Base-by-base conservation (phyloP, 2,888 invertebrate genomes). In the Oxystoma pomonae region DNA sequence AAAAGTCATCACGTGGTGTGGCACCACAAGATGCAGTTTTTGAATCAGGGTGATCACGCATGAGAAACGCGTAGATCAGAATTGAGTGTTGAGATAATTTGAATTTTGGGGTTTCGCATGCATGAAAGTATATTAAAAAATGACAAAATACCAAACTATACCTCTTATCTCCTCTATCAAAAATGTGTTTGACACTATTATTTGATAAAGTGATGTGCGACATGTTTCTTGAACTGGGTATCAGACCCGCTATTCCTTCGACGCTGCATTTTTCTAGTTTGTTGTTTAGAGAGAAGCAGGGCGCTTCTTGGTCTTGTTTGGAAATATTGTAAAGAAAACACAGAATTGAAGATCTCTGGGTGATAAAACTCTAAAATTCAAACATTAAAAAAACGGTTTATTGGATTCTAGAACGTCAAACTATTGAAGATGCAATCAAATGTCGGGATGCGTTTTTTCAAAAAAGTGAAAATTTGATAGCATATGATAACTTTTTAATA, bases 341-440 rank as follows among this genome's bases (percentile, higher is more conserved):
- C 62, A 79, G 64, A 2, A 75, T 64, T 5, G 76, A 72, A 66
- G 74, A 71, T 66, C 75, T 74, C 61, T 77, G 72, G 62, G 72
- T 71, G 17, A 78, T 71, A 51, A 76, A 73, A 55, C 69, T 72
- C 77, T 78, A 67, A 65, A 74, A 71, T n/a, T n/a, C n/a, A n/a
- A n/a, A n/a, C n/a, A n/a, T n/a, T n/a, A n/a, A n/a, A n/a, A n/a
- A n/a, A n/a, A n/a, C n/a, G n/a, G n/a, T n/a, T n/a, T n/a, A n/a
- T n/a, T n/a, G n/a, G n/a, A n/a, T n/a, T n/a, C n/a, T n/a, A n/a
- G n/a, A n/a, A n/a, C n/a, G n/a, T n/a, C n/a, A n/a, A n/a, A n/a
- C n/a, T n/a, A n/a, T n/a, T n/a, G n/a, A n/a, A n/a, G n/a, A n/a
- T n/a, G n/a, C n/a, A n/a, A n/a, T n/a, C n/a, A n/a, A n/a, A n/a